These are phyloP conservation scores for Fulmarus glacialis DNA, from an alignment of 2,113 vertebrate genomes.

Conservation along the genomic window DNA sequence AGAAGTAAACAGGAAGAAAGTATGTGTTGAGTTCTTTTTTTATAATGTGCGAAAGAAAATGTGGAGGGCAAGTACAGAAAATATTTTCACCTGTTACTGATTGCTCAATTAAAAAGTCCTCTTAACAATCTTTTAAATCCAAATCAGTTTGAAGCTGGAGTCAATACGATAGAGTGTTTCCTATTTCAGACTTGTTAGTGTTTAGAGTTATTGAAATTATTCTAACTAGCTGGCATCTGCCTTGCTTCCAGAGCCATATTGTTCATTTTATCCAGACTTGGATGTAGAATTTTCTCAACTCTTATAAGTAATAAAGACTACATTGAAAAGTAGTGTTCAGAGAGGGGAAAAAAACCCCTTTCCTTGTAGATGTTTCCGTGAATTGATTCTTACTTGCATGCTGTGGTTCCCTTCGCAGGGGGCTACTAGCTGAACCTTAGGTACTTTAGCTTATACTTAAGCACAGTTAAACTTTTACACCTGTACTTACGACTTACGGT, in stretches of 20 bases:
- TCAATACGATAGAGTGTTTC: rapidly evolving
- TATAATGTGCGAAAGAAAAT: rapidly evolving
- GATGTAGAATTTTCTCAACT: background rate
- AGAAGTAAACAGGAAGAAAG: background rate
- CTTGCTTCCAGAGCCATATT: background rate
- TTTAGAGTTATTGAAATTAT: background rate
- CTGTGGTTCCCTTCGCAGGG: background rate
- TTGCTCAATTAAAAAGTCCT: background rate
- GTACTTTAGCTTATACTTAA: background rate
- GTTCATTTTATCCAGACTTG: background rate
- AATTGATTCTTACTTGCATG: background rate
- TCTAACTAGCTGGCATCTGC: background rate
- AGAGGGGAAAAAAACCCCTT: rapidly evolving
- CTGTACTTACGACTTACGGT: rapidly evolving
- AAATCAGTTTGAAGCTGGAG: background rate
- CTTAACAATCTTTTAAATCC: background rate
- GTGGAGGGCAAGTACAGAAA: background rate
- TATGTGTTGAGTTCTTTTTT: background rate
- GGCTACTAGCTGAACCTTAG: background rate
- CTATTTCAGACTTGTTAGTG: background rate
- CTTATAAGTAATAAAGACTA: background rate
- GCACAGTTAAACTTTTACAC: background rate
- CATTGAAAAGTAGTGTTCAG: background rate
- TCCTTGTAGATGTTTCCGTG: background rate
- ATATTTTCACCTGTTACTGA: background rate